A percentile compares a stretch with the other conserved stretches of the same genome.
Evolutionary conservation across 2,888 invertebrate genomes (phyloP).

Genomic region (Ashinkailepas kermadecensis): DNA sequence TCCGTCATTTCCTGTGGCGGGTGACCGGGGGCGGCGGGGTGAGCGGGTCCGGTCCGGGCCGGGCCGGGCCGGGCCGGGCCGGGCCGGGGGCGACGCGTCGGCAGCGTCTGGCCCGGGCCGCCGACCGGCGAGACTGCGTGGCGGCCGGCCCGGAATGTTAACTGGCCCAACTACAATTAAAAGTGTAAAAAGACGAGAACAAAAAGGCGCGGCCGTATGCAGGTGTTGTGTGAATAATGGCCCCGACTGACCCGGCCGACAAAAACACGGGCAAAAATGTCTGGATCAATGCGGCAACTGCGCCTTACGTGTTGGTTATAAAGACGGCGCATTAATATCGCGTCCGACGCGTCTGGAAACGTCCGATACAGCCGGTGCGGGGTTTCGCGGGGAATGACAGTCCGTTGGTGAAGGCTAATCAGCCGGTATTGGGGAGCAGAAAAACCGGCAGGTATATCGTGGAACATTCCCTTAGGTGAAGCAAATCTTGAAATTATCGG

Average conservation of each 20-base stretch:
- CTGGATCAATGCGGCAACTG: neutral
- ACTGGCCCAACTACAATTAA: slow-evolving; percentile 21
- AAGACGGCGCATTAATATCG: slow-evolving; percentile 14
- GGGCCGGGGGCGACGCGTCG: neutral
- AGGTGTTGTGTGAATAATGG: slow-evolving; percentile 23
- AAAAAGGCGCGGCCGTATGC: slow-evolving; percentile 12
- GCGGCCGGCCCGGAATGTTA: slow-evolving; percentile 8
- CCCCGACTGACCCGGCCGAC: neutral
- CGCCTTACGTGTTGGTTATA: slow-evolving; percentile 22
- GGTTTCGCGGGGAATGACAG: too few species aligned
- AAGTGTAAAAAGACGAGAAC: slow-evolving; percentile 20
- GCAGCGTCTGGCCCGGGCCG: neutral
- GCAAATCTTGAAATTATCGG: too few species aligned
- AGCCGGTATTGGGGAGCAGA: too few species aligned
- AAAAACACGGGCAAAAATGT: slow-evolving; percentile 17
- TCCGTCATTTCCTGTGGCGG: neutral
- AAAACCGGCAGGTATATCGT: too few species aligned
- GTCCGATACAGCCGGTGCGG: too few species aligned
- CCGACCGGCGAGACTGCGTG: slow-evolving; percentile 5
- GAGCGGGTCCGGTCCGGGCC: too few species aligned
- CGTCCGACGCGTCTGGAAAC: too few species aligned
- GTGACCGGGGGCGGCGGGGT: neutral
- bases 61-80: neutral
- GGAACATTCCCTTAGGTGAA: too few species aligned
- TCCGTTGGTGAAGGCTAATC: too few species aligned